Base-by-base conservation (phyloP, 2,888 invertebrate species). In the Dichetophora obliterata region DNA sequence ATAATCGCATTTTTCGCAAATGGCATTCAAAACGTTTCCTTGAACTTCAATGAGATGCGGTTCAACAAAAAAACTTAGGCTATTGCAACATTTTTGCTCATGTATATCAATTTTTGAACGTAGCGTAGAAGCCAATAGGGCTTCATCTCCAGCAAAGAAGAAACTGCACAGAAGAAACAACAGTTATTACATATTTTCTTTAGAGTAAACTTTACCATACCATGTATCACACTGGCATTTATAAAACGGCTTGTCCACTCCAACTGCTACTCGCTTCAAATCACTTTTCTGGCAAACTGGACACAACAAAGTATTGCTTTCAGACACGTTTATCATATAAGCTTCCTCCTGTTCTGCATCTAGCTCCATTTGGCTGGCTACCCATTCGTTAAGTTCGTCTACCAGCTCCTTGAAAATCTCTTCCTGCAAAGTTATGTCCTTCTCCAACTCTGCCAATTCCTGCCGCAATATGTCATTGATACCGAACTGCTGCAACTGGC, bases 201-300 rank as follows among this genome's bases (percentile, higher is more conserved):
- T 4, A 72, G 68, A 57, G 9, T 34, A 3, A 3, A 5, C 8
- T 2, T 9, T 5, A 14, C 77, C 80, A 63, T 78, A 84, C 85
- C 74, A 77, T 19, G 81, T 78, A 34, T 84, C 89, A 82, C 92
- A 92, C 76, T 84, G 82, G 76, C 86, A 85, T 81, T 90, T 81
- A n/a, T 82, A 91, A 8, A 81, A 78, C 11, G 90, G 54, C 19
- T 77, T 73, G 11, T 83, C 82, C 79, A 83, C 83, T 19, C 86
- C 31, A 34, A 16, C 43, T 8, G n/a, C 43, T 27, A 75, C 71
- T 4, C 5, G 16, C 66, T 27, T 70, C 0, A 77, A 80, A 54
- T 83, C 81, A 90, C 90, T 14, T 84, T 90, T 89, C 83, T 91
- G 89, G 79, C 92, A 92, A 19, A 92, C 84, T 0, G 91, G 91